phyloP scores from a whole-genome alignment of 2,888 invertebrate species.

The Itoplectis maculator region DNA sequence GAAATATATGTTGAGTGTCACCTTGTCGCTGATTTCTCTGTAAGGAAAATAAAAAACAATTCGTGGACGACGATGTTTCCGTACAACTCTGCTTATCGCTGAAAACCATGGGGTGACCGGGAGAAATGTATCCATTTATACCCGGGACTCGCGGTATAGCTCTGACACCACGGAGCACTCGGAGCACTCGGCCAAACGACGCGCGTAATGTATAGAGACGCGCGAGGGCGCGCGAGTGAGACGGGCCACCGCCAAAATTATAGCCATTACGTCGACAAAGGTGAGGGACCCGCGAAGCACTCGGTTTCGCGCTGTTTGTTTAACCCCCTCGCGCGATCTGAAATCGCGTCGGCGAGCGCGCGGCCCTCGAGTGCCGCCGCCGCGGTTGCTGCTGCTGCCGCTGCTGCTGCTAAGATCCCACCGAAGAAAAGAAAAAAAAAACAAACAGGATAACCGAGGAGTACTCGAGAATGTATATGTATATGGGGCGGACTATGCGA shows the following conservation, averaged over 20 bases:
- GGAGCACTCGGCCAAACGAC: neutral
- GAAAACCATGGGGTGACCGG: neutral
- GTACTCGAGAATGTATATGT: slow-evolving; percentile 18
- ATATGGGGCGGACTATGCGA: neutral
- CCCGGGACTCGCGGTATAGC: neutral
- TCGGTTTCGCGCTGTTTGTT: slow-evolving; percentile 75
- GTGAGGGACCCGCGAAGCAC: slow-evolving; percentile 73
- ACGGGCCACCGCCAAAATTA: slow-evolving; percentile 75
- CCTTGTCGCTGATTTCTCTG: too few relatives aligned
- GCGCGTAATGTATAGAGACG: neutral
- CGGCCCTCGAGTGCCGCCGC: slow-evolving; percentile 11
- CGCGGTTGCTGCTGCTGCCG: slow-evolving; percentile 20
- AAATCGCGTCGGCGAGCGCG: slow-evolving; percentile 33
- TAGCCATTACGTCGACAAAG: slow-evolving; percentile 78
- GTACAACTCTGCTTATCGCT: neutral
- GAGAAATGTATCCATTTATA: neutral
- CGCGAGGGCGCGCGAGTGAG: slow-evolving; percentile 48
- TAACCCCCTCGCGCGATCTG: slow-evolving; percentile 70
- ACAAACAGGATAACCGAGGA: slow-evolving; percentile 3
- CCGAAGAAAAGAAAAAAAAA: slow-evolving; percentile 1
- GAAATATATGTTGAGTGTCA: too few relatives aligned
- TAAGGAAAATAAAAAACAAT: too few relatives aligned
- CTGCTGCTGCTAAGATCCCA: neutral
- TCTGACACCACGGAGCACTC: too few relatives aligned
- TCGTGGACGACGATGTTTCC: too few relatives aligned